Conservation (phyloP, 1,140 invertebrate genomes). For the Scaptomyza montana region DNA sequence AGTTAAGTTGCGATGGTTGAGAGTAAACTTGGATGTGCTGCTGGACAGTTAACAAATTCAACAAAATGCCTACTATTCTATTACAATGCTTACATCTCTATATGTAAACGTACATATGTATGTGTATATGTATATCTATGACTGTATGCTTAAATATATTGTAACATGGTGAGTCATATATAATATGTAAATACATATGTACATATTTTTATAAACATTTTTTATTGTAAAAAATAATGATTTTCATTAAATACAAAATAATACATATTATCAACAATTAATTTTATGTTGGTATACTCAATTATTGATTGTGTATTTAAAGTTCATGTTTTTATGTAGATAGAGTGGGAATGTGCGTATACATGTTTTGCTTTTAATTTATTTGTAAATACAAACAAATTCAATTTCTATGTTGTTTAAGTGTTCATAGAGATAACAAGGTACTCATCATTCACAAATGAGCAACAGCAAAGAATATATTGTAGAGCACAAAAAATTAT, state of each 20-base stretch:
- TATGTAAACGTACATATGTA: slow-evolving; percentile 8
- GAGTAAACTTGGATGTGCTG: slow-evolving; percentile 40
- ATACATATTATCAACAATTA: no score
- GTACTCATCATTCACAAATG: slow-evolving; percentile 56
- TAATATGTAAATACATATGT: not conserved
- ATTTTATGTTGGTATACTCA: no score
- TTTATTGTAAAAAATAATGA: no score
- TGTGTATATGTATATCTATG: not conserved
- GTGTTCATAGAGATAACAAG: slow-evolving; percentile 75
- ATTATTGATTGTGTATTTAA: not conserved
- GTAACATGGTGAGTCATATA: not conserved
- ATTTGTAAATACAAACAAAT: slow-evolving; percentile 57
- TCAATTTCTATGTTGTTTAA: slow-evolving; percentile 69
- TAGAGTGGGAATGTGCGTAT: not conserved
- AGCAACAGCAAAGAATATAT: slow-evolving; percentile 40
- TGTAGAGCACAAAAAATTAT: slow-evolving; percentile 24
- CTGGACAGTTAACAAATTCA: slow-evolving; percentile 4
- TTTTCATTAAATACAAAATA: no score
- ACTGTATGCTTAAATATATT: not conserved
- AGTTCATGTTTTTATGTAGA: no score
- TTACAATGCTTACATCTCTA: not conserved
- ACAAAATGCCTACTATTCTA: not conserved
- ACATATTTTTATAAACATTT: not conserved
- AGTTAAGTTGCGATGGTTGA: slow-evolving; percentile 76
- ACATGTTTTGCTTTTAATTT: not conserved